A percentile compares a stretch with the other conserved stretches of the same genome.
Evolutionary conservation across 37 sponge, comb jelly and placozoan genomes (phyloP).

Genomic region (Halisarca cf. caerulea): DNA sequence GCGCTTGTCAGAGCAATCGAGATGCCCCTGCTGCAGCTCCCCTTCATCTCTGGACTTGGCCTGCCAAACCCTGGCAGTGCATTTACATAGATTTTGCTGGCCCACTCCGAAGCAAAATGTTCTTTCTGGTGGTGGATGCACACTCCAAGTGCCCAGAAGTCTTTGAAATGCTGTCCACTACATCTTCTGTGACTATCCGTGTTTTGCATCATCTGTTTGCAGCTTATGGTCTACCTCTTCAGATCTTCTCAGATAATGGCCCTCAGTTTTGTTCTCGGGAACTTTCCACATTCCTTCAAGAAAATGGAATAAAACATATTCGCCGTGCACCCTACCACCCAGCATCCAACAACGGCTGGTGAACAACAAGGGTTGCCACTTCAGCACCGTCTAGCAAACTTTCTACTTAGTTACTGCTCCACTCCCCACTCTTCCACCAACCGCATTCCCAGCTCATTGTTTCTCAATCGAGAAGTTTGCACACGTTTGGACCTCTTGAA

Average conservation of each 20-base stretch:
- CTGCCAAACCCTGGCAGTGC: constrained; percentile 40
- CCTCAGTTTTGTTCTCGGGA: constrained; percentile 30
- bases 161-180: background rate
- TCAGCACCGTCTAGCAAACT: background rate
- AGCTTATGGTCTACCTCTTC: constrained; percentile 22
- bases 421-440: background rate
- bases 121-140: constrained; percentile 33
- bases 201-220: constrained; percentile 29
- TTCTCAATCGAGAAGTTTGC: background rate
- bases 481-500: constrained; percentile 7
- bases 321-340: constrained; percentile 48
- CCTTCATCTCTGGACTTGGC: constrained; percentile 50
- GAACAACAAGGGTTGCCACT: background rate
- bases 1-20: constrained; percentile 2
- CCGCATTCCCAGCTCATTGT: background rate
- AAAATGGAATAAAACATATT: constrained; percentile 36
- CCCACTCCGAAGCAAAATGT: constrained; percentile 24
- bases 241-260: constrained; percentile 47
- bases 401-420: background rate
- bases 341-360: background rate
- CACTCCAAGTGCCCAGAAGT: constrained; percentile 61
- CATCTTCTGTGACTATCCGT: constrained; percentile 8
- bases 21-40: constrained; percentile 31
- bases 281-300: constrained; percentile 10
- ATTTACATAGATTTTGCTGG: constrained; percentile 51